phyloP scores from a whole-genome alignment of 2,888 invertebrate genomes.

The Tipula helvola region DNA sequence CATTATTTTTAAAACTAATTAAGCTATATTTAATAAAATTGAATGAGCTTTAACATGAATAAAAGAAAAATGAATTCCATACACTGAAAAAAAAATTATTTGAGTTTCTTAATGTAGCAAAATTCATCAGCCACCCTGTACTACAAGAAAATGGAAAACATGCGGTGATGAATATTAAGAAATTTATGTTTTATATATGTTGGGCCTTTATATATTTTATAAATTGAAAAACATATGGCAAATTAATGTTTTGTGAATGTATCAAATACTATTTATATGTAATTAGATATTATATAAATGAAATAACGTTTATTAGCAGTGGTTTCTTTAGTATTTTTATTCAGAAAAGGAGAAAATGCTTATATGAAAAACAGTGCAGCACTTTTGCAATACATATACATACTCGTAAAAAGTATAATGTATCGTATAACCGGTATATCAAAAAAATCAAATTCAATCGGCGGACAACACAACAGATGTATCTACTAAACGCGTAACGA shows the following conservation, averaged over 20 bases:
- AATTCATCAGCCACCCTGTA: too few relatives aligned
- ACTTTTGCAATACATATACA: background rate
- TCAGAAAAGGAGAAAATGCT: background rate
- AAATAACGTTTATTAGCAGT: background rate
- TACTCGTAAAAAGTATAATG: too few relatives aligned
- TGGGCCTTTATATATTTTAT: background rate
- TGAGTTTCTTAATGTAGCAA: too few relatives aligned
- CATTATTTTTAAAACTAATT: too few relatives aligned
- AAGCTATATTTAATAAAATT: too few relatives aligned
- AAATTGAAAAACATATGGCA: background rate
- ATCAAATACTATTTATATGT: background rate
- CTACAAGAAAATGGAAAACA: background rate
- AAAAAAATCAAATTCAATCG: background rate
- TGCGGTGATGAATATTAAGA: slow-evolving; percentile 4
- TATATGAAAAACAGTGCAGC: background rate
- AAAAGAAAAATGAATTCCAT: too few relatives aligned
- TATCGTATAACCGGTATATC: background rate
- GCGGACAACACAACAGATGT: background rate
- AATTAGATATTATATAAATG: slow-evolving; percentile 4
- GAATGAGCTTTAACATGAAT: too few relatives aligned
- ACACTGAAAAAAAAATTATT: too few relatives aligned
- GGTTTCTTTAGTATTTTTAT: background rate
- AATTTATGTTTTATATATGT: background rate
- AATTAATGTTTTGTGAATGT: background rate
- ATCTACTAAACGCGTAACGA: background rate